These are phyloP conservation scores for Rhinatrema bivittatum DNA, from an alignment of 2,797 vertebrate species.

Conservation along the genomic window DNA sequence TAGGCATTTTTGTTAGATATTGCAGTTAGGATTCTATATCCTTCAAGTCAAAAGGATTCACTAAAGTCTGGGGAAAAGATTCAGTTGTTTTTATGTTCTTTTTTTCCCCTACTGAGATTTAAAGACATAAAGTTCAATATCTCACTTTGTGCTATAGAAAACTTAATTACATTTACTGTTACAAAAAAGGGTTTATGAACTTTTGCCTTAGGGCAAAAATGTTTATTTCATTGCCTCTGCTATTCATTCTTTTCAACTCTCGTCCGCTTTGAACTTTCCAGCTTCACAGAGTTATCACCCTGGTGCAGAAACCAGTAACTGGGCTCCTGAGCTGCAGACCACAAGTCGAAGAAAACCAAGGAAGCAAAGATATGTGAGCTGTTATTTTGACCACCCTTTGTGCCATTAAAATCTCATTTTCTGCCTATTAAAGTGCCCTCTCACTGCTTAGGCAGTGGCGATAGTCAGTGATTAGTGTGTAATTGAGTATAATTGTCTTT, in stretches of 20 bases:
- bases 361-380: conserved; percentile 62
- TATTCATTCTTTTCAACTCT: conserved; percentile 70
- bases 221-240: conserved; percentile 73
- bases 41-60: conserved; percentile 30
- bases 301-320: conserved; percentile 58
- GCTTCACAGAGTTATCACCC: conserved; percentile 71
- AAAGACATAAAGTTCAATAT: conserved; percentile 46
- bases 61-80: conserved; percentile 31
- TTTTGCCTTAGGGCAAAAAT: conserved; percentile 71
- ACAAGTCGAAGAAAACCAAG: conserved; percentile 59
- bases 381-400: conserved; percentile 81
- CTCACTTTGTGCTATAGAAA: conserved; percentile 55
- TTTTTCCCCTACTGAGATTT: conserved; percentile 45
- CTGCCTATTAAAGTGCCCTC: conserved; percentile 94
- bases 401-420: conserved; percentile 99
- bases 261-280: conserved; percentile 69
- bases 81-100: conserved; percentile 43
- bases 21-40: conserved; percentile 25
- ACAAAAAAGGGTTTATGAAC: conserved; percentile 68
- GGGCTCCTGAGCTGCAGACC: conserved; percentile 56
- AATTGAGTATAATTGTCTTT: conserved; percentile 99
- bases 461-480: conserved; percentile 97
- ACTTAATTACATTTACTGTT: conserved; percentile 72
- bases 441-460: conserved; percentile 73
- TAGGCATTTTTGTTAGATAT: conserved; percentile 16